Conservation (phyloP, 1,140 invertebrate species). For the Cydia strobilella region DNA sequence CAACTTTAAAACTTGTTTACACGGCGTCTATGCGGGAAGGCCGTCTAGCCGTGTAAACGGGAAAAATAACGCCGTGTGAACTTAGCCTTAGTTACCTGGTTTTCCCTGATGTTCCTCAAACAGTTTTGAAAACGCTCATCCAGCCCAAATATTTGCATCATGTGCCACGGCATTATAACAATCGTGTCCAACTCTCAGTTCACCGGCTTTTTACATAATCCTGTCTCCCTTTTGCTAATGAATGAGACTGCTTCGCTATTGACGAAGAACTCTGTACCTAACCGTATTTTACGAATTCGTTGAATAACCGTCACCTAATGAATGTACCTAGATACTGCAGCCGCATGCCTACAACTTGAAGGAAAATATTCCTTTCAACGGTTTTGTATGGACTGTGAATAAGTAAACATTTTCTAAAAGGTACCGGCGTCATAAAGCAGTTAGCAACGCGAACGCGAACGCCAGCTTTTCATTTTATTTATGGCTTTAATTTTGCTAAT, state of each 20-base stretch:
- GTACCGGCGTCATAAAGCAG: not conserved
- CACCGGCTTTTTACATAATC: not conserved
- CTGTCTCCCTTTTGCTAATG: not conserved
- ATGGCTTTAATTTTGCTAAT: slow-evolving; percentile 24
- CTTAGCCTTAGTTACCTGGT: too few species aligned
- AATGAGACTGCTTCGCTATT: not conserved
- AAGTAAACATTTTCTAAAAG: slow-evolving; percentile 22
- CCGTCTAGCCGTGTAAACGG: too few species aligned
- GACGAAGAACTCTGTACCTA: not conserved
- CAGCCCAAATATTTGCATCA: too few species aligned
- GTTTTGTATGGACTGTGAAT: not conserved
- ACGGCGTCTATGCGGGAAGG: too few species aligned
- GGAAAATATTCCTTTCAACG: slow-evolving; percentile 24
- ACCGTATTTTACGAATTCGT: not conserved
- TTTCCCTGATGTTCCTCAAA: too few species aligned
- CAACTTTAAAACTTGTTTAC: too few species aligned
- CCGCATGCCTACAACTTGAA: not conserved
- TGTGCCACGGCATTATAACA: too few species aligned
- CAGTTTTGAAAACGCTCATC: too few species aligned
- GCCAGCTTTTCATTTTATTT: slow-evolving; percentile 10
- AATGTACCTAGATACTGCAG: not conserved
- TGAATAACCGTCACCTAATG: not conserved
- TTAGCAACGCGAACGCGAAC: not conserved
- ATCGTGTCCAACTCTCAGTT: too few species aligned
- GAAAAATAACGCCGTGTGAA: too few species aligned